A percentile compares a stretch with the other conserved stretches of the same genome.
These are phyloP conservation scores for Proteles cristata DNA, from an alignment of 2,113 vertebrate species.

Conservation along the genomic window DNA sequence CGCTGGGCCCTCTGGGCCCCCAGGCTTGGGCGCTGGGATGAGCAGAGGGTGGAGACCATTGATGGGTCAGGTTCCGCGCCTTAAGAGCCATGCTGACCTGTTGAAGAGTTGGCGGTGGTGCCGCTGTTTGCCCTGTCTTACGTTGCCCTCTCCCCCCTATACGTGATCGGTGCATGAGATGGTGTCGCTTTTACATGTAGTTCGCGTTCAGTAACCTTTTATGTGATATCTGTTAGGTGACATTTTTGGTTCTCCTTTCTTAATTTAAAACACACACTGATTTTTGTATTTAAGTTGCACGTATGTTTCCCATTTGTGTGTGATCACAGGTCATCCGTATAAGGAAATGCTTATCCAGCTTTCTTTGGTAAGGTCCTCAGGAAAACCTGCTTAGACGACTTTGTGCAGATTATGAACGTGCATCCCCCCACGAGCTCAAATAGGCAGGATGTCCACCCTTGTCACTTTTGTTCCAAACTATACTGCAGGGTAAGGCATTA, in stretches of 20 bases:
- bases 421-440: neutral
- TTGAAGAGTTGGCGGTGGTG: neutral
- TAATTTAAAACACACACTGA: conserved; percentile 14
- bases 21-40: neutral
- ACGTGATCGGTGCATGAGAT: neutral
- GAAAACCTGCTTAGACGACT: neutral
- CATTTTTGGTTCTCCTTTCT: neutral
- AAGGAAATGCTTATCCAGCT: conserved; percentile 51
- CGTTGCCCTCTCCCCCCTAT: neutral
- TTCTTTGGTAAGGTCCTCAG: conserved; percentile 16
- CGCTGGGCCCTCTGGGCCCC: neutral
- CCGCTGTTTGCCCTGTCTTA: neutral
- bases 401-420: neutral
- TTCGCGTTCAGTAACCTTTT: conserved; percentile 25
- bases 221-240: conserved; percentile 17
- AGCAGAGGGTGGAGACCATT: neutral
- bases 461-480: neutral
- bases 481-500: neutral
- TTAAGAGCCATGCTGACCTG: neutral
- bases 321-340: neutral
- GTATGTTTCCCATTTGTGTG: conserved; percentile 56
- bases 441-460: neutral
- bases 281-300: conserved; percentile 2
- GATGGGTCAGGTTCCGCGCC: neutral
- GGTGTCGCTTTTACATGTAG: neutral